Conservation (phyloP, 53 echinoderm and acorn worm species). For the Crossaster papposus region DNA sequence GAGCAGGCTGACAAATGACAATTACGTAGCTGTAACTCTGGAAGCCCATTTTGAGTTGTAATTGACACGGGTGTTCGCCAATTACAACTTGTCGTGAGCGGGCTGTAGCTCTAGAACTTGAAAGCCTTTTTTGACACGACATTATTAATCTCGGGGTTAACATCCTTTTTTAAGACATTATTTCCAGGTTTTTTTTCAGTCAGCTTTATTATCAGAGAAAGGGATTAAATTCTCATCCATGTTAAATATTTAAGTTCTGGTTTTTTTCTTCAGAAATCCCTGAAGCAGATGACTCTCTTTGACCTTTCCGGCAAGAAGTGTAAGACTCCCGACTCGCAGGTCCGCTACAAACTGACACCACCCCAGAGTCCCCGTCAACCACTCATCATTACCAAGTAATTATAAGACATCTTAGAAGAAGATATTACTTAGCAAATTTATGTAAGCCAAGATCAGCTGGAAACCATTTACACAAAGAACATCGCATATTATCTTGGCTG, state of each 20-base stretch:
- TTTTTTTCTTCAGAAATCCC: conserved; percentile 48
- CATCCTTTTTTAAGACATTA: background rate
- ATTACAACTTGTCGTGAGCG: no score
- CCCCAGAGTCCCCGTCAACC: conserved; percentile 76
- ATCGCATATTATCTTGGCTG: no score
- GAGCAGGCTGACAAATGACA: no score
- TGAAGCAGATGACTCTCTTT: conserved; percentile 95
- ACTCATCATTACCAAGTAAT: conserved; percentile 84
- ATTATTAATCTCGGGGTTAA: background rate
- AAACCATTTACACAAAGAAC: no score
- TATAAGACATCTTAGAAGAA: background rate
- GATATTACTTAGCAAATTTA: background rate
- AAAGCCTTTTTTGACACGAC: background rate
- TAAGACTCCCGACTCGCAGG: conserved; percentile 35
- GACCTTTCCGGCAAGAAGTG: conserved; percentile 77
- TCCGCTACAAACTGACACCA: conserved; percentile 46
- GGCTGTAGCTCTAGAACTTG: no score
- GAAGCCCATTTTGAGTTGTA: no score
- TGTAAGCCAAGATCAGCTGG: no score
- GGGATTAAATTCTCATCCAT: no score
- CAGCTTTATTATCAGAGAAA: no score
- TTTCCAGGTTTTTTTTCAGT: no score
- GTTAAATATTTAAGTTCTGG: background rate
- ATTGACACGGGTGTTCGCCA: no score
- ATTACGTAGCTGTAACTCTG: no score